phyloP scores from a whole-genome alignment of 1,140 invertebrate genomes.

The Ericerus pela region DNA sequence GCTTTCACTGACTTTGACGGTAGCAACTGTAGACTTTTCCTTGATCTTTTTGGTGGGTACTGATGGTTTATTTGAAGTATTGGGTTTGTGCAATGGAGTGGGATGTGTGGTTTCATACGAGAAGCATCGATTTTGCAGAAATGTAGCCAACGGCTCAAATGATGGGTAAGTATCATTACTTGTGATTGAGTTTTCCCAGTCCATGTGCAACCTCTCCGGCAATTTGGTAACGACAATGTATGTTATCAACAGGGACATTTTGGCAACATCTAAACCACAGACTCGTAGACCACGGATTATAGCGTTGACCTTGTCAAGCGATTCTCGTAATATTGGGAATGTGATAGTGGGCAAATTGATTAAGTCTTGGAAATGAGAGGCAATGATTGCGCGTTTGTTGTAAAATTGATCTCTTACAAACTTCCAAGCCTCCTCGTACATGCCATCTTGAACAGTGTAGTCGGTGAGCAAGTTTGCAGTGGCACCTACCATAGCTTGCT shows the following conservation, averaged over 20 bases:
- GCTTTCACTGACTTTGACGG: too few species aligned
- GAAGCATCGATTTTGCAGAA: not conserved
- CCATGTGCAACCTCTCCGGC: not conserved
- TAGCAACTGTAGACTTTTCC: too few species aligned
- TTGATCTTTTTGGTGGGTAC: not conserved
- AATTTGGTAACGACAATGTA: not conserved
- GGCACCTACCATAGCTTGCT: not conserved
- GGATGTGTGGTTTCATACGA: not conserved
- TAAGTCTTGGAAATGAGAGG: not conserved
- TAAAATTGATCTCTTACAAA: not conserved
- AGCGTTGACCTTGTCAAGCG: not conserved
- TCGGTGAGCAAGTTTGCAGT: not conserved
- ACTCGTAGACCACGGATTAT: not conserved
- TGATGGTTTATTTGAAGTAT: not conserved
- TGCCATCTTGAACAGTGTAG: not conserved
- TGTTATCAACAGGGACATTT: not conserved
- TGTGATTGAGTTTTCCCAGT: not conserved
- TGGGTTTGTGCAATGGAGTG: too few species aligned
- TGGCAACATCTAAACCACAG: not conserved
- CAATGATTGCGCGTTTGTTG: not conserved
- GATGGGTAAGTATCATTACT: not conserved
- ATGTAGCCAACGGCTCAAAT: not conserved
- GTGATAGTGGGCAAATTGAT: not conserved
- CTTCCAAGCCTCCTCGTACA: not conserved
- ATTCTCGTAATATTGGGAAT: not conserved